Percentiles rank a stretch among this genome's conserved stretches.
Conservation (phyloP, 64 coral and sea anemone genomes). For the Dendronephthya gigantea region DNA sequence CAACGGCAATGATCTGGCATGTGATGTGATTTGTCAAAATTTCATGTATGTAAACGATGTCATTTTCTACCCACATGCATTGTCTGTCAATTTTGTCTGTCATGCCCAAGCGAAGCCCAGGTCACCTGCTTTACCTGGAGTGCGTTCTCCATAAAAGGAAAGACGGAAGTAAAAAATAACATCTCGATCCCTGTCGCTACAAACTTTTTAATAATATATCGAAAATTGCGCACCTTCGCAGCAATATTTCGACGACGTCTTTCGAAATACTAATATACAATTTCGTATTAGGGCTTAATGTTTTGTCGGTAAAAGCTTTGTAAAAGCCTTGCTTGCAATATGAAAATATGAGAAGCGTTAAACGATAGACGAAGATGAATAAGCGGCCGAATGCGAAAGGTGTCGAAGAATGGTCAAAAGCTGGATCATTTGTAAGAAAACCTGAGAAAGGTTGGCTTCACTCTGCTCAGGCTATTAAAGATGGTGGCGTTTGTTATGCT, state of each 20-base stretch:
- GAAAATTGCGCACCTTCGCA: no score
- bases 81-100: no score
- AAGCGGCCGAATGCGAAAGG: not conserved
- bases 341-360: no score
- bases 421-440: slow-evolving; percentile 82
- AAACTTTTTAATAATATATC: no score
- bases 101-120: not conserved
- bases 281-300: not conserved
- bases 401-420: slow-evolving; percentile 71
- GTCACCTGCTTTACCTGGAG: not conserved
- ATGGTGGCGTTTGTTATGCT: slow-evolving; percentile 94
- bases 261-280: not conserved
- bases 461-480: slow-evolving; percentile 61
- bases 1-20: no score
- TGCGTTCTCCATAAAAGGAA: not conserved
- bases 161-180: not conserved
- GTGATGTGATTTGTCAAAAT: no score
- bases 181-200: no score
- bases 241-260: not conserved
- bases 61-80: no score
- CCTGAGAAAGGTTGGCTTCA: slow-evolving; percentile 85
- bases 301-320: not conserved
- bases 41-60: no score
- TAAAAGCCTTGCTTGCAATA: not conserved
- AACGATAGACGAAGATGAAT: not conserved